Evolutionary conservation across 2,888 invertebrate species (phyloP).

Genomic region (Sycophila texana): DNA sequence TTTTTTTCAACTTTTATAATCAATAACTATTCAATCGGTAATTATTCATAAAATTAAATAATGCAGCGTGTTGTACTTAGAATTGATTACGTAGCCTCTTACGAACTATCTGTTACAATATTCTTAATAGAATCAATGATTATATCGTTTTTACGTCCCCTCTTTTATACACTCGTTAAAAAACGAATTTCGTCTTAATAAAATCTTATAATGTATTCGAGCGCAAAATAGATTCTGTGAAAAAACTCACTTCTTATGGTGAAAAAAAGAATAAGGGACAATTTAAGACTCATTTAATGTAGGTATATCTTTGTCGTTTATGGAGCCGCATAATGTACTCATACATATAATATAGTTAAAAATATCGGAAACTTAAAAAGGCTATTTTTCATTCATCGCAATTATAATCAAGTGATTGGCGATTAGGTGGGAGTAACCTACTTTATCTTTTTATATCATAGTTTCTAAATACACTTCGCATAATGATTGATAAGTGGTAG

Average conservation of each 20-base stretch:
- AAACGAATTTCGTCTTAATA: no score
- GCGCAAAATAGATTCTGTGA: not conserved
- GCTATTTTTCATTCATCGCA: not conserved
- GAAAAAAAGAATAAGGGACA: not conserved
- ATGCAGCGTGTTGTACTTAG: no score
- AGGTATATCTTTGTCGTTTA: not conserved
- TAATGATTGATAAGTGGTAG: not conserved
- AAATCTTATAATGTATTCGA: not conserved
- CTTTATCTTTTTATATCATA: not conserved
- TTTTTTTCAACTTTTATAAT: no score
- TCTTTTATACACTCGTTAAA: no score
- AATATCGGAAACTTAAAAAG: not conserved
- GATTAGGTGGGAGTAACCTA: constrained; percentile 22
- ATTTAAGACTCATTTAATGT: not conserved
- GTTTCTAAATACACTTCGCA: constrained; percentile 2
- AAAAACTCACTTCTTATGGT: no score
- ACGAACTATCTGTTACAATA: no score
- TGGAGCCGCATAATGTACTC: not conserved
- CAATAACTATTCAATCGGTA: no score
- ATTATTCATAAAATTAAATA: no score
- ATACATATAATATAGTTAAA: not conserved
- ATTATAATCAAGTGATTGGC: not conserved
- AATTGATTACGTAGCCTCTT: no score
- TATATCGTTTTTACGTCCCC: no score
- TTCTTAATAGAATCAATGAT: no score